Percentiles rank a stretch among this genome's conserved stretches.
These are phyloP conservation scores for Callithrix jacchus DNA, from an alignment of 2,113 vertebrate genomes.

Conservation along the genomic window DNA sequence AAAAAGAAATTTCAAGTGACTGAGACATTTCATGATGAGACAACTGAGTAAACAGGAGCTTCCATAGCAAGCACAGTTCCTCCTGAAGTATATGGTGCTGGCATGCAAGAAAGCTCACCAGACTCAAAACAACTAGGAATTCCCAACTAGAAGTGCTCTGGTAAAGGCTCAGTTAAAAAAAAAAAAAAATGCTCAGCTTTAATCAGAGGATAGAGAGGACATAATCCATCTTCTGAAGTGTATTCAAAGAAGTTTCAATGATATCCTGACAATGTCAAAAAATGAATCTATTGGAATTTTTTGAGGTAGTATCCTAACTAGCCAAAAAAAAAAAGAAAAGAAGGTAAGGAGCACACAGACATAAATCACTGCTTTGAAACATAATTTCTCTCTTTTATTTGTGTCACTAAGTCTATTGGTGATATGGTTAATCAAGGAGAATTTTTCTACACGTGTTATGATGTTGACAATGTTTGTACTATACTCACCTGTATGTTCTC, in stretches of 20 bases:
- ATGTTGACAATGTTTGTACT: not conserved
- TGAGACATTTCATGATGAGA: not conserved
- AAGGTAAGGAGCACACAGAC: not conserved
- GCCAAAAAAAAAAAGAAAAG: not conserved
- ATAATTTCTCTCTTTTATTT: not conserved
- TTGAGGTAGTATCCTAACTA: not conserved
- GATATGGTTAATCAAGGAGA: not conserved
- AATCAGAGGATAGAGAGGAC: not conserved
- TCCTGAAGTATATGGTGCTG: not conserved
- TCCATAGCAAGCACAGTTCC: not conserved
- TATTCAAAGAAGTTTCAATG: not conserved
- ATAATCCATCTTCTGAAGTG: not conserved
- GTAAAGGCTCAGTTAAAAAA: not conserved
- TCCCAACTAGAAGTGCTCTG: not conserved
- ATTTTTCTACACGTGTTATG: not conserved
- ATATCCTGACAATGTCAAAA: not conserved
- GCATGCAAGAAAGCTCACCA: not conserved
- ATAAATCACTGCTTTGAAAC: conserved; percentile 16
- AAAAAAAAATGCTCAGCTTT: not conserved
- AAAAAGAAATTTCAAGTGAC: not conserved
- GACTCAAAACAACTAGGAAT: not conserved
- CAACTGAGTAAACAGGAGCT: not conserved
- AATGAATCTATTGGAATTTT: conserved; percentile 26
- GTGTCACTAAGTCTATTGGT: not conserved
- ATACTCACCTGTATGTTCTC: not conserved